phyloP scores from a whole-genome alignment of 2,797 vertebrate species.

The Limnodromus scolopaceus region DNA sequence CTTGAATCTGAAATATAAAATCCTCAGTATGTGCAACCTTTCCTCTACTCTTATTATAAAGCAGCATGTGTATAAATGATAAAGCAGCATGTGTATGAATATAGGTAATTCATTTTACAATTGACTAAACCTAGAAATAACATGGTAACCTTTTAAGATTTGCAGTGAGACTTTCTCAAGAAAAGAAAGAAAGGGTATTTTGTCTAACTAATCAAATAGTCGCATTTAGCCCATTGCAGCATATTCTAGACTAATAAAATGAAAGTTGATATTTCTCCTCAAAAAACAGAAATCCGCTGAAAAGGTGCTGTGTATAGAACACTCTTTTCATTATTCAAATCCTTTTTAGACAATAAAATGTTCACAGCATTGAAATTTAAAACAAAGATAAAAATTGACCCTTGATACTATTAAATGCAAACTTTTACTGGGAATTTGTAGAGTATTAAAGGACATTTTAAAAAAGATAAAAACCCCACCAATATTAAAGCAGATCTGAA shows the following conservation, averaged over 20 bases:
- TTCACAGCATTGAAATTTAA: not conserved
- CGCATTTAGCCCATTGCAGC: not conserved
- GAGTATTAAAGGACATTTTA: not conserved
- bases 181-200: not conserved
- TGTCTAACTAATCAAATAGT: not conserved
- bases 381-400: not conserved
- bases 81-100: conserved; percentile 4
- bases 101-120: conserved; percentile 52
- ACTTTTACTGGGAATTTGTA: not conserved
- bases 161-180: not conserved
- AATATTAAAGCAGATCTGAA: not conserved
- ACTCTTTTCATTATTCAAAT: not conserved
- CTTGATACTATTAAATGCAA: not conserved
- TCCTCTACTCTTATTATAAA: not conserved
- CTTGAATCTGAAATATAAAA: not conserved
- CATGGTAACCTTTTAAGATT: conserved; percentile 1
- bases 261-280: not conserved
- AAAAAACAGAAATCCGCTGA: not conserved
- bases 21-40: not conserved
- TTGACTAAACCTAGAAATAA: conserved; percentile 8
- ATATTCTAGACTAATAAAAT: not conserved
- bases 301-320: not conserved
- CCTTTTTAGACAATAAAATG: not conserved
- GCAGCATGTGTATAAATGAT: not conserved
- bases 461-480: rapidly evolving